Evolutionary conservation across 2,113 vertebrate genomes (phyloP).

Genomic region (Cheirogaleus medius): DNA sequence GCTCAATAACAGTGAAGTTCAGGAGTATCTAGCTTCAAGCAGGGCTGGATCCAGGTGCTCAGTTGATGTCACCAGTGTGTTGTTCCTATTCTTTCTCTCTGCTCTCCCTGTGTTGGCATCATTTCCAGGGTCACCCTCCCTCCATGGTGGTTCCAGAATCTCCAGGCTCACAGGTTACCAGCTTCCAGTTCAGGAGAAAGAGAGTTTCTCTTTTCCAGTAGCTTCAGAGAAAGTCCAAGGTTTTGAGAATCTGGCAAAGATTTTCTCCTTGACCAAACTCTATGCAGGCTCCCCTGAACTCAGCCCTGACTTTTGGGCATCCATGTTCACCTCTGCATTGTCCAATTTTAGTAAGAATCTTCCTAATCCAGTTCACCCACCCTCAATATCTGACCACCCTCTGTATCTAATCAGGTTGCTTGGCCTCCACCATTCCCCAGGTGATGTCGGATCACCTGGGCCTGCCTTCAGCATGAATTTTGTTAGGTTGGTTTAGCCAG

Average conservation of each 20-base stretch:
- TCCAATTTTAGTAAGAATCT: not conserved
- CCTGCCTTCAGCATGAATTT: not conserved
- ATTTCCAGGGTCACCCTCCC: not conserved
- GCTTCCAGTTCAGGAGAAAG: not conserved
- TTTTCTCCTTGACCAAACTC: not conserved
- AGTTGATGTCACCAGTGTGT: not conserved
- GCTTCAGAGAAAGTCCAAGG: not conserved
- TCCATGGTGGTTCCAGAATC: not conserved
- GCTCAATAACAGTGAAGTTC: not conserved
- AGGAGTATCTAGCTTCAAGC: not conserved
- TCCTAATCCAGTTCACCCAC: not conserved
- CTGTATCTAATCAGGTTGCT: not conserved
- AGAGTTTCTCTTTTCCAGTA: not conserved
- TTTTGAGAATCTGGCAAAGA: not conserved
- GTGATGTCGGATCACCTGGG: not conserved
- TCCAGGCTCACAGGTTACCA: not conserved
- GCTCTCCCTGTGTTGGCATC: not conserved
- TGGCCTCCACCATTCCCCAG: no score
- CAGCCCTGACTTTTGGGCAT: no score
- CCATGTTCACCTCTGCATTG: not conserved
- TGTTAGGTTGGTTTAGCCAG: not conserved
- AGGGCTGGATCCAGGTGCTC: not conserved
- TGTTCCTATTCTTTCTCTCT: not conserved
- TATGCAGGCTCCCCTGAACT: not conserved
- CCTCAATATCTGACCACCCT: not conserved